Base-by-base conservation (phyloP, 37 sponge, comb jelly and placozoan species). In the Aplysina aerophoba region DNA sequence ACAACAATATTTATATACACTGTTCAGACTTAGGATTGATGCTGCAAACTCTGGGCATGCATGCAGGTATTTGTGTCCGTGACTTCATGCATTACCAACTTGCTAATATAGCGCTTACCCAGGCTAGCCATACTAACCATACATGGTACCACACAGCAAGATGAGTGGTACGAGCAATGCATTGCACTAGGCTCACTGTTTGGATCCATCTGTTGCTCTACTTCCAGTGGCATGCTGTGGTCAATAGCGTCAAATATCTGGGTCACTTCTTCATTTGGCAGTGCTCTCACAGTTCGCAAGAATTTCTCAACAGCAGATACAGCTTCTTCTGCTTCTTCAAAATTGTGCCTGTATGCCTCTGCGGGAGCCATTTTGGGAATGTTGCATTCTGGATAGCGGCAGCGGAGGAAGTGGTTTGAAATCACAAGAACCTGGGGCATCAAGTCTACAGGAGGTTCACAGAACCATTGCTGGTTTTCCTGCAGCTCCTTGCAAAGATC, bases 351-450 rank as follows among this genome's bases (percentile, higher is more conserved):
- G 40, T 75, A 75, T 3, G 37, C 44, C 24, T 36, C 25, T 24
- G 78, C 78, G 4, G 78, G 78, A 2, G 33, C 78, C 54, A 53
- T 40, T 44, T 36, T 75, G 37, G 78, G 78, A 4, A 41, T 13
- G 54, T 75, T 75, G 78, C 73, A 85, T 59, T 88, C 64, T 37
- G 92, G 92, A 61, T 79, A 85, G 40, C 92, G 84, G 73, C 88
- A 85, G 55, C 34, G 73, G 22, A 63, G 68, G 20, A 74, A 58
- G 38, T 91, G 88, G 22, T 72, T 78, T 74, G 54, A 79, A 19
- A 90, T 72, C 24, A 31, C 71, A 50, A 83, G 33, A 6, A 79
- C 83, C 56, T 77, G 86, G 8, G 82, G 79, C 68, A 81, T 73
- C 15, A 89, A 24, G 12, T 41, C 55, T 0, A 22, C 33, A 0